Base-by-base conservation (phyloP, 2,113 vertebrate genomes). In the Dolichotis patagonum region DNA sequence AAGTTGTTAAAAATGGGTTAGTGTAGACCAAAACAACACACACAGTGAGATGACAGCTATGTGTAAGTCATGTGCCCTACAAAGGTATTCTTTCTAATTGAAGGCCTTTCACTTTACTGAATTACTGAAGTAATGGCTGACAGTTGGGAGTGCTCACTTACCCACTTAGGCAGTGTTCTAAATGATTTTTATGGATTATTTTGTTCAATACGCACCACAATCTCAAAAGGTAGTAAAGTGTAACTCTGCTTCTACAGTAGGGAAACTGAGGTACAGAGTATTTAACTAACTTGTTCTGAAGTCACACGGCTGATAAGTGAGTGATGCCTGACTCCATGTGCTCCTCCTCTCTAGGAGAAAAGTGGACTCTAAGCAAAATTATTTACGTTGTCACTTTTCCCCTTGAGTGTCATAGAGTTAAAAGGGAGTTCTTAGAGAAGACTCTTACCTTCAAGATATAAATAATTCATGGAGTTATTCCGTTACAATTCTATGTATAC, bases 381-480 rank as follows among this genome's bases (percentile, higher is more conserved):
- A 73, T 60, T 71, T 67, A 73, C 60, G 14, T 92, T 88, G 43
- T 58, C 75, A 10, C 30, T 43, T 96, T 81, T 63, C 49, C 24
- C 28, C 20, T 75, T 20, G 65, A 78, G 85, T 86, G 16, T 52
- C 19, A 38, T 49, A 7, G 84, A 73, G 80, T 81, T 96, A 60
- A 91, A 94, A 92, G 84, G 63, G 52, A 28, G 78, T 85, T 19
- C 41, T 94, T 93, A 30, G 85, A 94, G 90, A 63, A 92, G 81
- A 90, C 77, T 38, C 43, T 92, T 87, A 49, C 43, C 81, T 82
- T 77, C 41, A 77, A 80, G 88, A 93, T 81, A 35, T 56, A 85
- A 58, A 54, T 62, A 71, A 75, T 60, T 28, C 81, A 81, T 83
- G 32, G 26, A 83, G 24, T 65, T 85, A 60, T 56, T 41, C 14